These are phyloP conservation scores for Gyps fulvus DNA, from an alignment of 2,113 vertebrate species.

Conservation along the genomic window DNA sequence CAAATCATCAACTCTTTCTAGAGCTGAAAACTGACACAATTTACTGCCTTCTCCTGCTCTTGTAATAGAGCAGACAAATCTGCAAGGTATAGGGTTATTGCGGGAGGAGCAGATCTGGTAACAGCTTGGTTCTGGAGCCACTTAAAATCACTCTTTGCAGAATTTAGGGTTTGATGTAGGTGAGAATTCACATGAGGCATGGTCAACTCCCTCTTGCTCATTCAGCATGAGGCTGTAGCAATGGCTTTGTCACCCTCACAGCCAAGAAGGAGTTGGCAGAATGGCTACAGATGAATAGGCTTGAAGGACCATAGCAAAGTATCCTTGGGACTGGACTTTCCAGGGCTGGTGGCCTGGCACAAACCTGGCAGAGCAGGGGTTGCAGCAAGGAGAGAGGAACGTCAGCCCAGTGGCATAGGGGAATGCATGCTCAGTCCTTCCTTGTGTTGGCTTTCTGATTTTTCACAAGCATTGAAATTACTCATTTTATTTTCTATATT, in stretches of 20 bases:
- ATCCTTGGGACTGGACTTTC: neutral
- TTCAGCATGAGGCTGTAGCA: neutral
- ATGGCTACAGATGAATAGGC: fast-evolving
- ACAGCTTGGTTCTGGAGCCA: neutral
- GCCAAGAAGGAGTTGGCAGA: neutral
- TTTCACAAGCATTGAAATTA: neutral
- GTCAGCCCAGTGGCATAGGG: neutral
- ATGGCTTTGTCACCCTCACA: neutral
- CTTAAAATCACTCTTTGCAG: neutral
- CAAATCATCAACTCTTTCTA: neutral
- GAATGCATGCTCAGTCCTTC: neutral
- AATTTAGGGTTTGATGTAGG: neutral
- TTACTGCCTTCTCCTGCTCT: neutral
- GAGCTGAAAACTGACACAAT: neutral
- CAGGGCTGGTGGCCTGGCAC: neutral
- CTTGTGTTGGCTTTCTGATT: neutral
- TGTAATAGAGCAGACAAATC: neutral
- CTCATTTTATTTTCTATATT: neutral
- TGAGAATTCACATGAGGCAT: neutral
- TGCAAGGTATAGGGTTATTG: neutral
- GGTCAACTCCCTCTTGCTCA: neutral
- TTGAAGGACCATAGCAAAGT: neutral
- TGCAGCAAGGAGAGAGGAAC: neutral
- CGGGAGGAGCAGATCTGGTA: neutral
- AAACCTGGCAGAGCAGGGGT: neutral